Base-by-base conservation (phyloP, 2,888 invertebrate species). In the Micropterix aruncella region DNA sequence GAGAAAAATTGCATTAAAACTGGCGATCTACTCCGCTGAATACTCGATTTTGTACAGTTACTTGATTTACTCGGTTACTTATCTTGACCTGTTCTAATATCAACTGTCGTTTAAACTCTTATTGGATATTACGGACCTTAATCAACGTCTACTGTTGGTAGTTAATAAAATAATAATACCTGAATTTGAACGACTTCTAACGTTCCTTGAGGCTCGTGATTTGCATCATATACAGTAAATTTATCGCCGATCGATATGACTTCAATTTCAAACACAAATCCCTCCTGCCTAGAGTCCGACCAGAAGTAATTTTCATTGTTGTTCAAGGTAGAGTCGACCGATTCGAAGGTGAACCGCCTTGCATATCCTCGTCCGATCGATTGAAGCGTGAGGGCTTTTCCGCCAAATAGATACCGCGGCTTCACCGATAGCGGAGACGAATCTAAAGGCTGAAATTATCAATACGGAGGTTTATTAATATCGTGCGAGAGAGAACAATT, bases 311-410 rank as follows among this genome's bases (percentile, higher is more conserved):
- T 80, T 41, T 72, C 68, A 58, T 83, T 83, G 49, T 75, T 70
- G 62, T 81, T 82, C 38, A 80, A 68, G 37, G 71, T 69, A 19
- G 70, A 72, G 39, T 70, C 66, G 44, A 74, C 66, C 1, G 80
- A 75, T 55, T 79, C 75, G 62, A 86, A 85, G 2, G 84, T 84
- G 48, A 85, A 69, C 39, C 85, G 71, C 47, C 82, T 74, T 3
- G 83, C 79, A 57, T 81, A 85, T 5, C 86, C 85, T 54, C 81
- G 74, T 1, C 85, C 85, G 52, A 85, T 80, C 18, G 75, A 76
- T 51, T 74, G 72, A 45, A 86, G 69, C 4, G 73, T 74, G 43
- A 82, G 65, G 27, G 82, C 80, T 56, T 74, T 73, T n/a, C 77
- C 79, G 50, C 72, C 69, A 57, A 83, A 84, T 51, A 83, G 65